These are phyloP conservation scores for Latrodectus geometricus DNA, from an alignment of 1,140 invertebrate genomes.

Conservation along the genomic window DNA sequence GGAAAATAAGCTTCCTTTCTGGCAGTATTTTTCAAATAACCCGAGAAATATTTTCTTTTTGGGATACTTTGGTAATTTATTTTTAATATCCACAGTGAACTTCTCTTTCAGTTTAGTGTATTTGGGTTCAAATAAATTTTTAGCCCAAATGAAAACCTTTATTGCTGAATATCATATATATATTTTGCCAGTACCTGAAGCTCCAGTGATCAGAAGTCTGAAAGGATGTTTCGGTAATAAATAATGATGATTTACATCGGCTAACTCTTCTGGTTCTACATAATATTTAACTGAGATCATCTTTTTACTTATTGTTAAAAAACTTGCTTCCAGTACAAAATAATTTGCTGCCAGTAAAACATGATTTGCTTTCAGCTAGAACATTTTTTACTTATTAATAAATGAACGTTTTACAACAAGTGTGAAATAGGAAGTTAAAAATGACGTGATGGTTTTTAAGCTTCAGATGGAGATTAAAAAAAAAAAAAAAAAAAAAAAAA, in stretches of 20 bases:
- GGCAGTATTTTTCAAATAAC: background rate
- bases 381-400: too few species aligned
- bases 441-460: too few species aligned
- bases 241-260: background rate
- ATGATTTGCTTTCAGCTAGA: too few species aligned
- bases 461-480: too few species aligned
- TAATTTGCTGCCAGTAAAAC: too few species aligned
- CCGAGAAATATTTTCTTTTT: background rate
- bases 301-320: too few species aligned
- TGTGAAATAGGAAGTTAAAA: too few species aligned
- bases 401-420: too few species aligned
- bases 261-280: background rate
- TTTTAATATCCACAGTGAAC: background rate
- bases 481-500: too few species aligned
- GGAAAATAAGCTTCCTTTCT: too few species aligned
- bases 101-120: constrained; percentile 27
- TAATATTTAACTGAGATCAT: background rate
- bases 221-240: constrained; percentile 14
- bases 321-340: too few species aligned
- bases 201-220: constrained; percentile 11
- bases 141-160: background rate
- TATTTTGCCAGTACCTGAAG: constrained; percentile 7
- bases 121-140: constrained; percentile 32
- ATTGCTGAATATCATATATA: constrained; percentile 8
- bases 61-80: background rate